Evolutionary conservation across 2,113 vertebrate species (phyloP).

Genomic region (Equus quagga): DNA sequence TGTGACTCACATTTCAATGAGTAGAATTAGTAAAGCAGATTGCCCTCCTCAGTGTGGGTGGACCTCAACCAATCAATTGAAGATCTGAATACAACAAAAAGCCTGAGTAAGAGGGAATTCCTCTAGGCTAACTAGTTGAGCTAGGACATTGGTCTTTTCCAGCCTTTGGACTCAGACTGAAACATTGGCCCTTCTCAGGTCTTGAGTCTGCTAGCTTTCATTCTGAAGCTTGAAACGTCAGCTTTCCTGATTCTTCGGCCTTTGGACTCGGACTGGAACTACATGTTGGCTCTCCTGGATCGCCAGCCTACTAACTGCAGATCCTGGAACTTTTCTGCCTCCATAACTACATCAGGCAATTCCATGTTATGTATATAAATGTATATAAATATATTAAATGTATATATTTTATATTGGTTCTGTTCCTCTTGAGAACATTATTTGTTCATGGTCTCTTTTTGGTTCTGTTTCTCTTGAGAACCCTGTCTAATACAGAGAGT

Average conservation of each 20-base stretch:
- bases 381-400: neutral
- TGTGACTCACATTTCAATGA: neutral
- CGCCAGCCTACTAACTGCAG: neutral
- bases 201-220: neutral
- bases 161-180: neutral
- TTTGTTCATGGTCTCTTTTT: neutral
- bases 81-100: neutral
- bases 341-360: neutral
- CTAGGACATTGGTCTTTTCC: neutral
- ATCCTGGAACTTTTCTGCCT: neutral
- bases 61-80: neutral
- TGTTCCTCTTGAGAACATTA: neutral
- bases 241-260: neutral
- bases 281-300: neutral
- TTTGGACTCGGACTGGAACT: neutral
- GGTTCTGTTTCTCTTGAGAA: constrained; percentile 20
- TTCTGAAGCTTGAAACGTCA: neutral
- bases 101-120: neutral
- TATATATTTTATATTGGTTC: neutral
- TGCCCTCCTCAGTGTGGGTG: neutral
- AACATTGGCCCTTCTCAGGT: neutral
- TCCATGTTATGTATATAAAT: neutral
- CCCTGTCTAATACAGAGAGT: neutral
- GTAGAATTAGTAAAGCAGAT: neutral
- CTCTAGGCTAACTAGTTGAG: neutral